phyloP scores from a whole-genome alignment of 2,113 vertebrate species.

The Equus przewalskii region DNA sequence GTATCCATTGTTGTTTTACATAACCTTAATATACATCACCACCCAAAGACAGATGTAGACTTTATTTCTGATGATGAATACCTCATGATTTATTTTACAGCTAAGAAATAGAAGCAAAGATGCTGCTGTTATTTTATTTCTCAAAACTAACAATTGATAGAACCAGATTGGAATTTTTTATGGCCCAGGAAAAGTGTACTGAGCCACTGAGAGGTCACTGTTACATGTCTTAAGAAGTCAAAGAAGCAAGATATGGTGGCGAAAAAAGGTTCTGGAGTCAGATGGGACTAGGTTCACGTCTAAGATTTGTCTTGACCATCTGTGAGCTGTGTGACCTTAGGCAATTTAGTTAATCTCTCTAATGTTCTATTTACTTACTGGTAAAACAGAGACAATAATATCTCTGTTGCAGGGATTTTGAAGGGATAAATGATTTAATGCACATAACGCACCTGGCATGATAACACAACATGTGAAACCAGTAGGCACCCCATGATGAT shows the following conservation, averaged over 20 bases:
- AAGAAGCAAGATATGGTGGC: background rate
- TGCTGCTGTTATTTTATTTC: slow-evolving; percentile 56
- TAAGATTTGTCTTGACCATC: background rate
- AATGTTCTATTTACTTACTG: background rate
- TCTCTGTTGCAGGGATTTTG: background rate
- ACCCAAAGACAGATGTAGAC: slow-evolving; percentile 26
- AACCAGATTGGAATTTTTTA: slow-evolving; percentile 47
- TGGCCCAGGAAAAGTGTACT: background rate
- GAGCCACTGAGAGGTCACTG: background rate
- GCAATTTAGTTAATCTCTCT: background rate
- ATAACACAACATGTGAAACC: background rate
- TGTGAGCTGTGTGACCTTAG: background rate
- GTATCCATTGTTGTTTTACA: background rate
- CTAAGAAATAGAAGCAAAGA: background rate
- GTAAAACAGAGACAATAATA: background rate
- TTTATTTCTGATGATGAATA: slow-evolving; percentile 44
- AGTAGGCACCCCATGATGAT: background rate
- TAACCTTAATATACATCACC: slow-evolving; percentile 5
- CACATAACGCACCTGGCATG: background rate
- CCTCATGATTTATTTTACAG: slow-evolving; percentile 28
- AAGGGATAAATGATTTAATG: slow-evolving; percentile 11
- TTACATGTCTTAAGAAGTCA: background rate
- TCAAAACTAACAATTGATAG: slow-evolving; percentile 14
- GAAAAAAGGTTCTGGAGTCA: slow-evolving; percentile 14
- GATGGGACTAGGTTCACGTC: background rate